Conservation (phyloP, 2,797 vertebrate species). For the Picus viridis region DNA sequence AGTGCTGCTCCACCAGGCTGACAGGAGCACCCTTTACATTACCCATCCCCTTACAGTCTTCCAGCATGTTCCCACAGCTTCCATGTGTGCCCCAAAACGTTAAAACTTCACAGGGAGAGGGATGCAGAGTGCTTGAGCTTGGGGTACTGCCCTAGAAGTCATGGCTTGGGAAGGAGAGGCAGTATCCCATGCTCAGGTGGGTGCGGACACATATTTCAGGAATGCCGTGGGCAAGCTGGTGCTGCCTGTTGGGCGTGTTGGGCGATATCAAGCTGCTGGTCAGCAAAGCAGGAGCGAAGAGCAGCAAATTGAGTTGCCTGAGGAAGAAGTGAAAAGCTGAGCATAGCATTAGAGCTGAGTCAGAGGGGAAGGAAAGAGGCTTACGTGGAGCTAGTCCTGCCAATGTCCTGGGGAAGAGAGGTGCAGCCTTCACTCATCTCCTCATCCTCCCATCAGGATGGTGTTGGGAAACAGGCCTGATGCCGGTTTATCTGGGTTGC, state of each 20-base stretch:
- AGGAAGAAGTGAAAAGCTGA: constrained; percentile 13
- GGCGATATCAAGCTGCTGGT: neutral
- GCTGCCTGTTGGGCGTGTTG: neutral
- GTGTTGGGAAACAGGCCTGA: neutral
- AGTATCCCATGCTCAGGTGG: rapidly evolving
- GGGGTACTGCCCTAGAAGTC: neutral
- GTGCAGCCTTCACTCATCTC: neutral
- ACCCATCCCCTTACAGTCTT: neutral
- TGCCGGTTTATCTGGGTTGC: neutral
- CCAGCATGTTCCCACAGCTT: neutral
- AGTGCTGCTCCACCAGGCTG: rapidly evolving
- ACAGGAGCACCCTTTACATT: rapidly evolving
- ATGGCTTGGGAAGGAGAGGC: neutral
- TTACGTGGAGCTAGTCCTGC: neutral
- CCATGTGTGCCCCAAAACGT: neutral
- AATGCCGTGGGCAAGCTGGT: rapidly evolving
- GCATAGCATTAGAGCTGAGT: constrained; percentile 47
- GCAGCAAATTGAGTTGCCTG: neutral
- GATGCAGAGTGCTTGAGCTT: neutral
- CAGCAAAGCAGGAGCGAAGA: neutral
- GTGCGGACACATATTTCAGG: neutral
- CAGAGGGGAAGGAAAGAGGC: constrained; percentile 31
- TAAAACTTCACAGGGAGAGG: neutral
- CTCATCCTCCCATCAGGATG: rapidly evolving
- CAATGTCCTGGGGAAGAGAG: neutral